Percentiles rank a stretch among this genome's conserved stretches.
Conservation (phyloP, 2,888 invertebrate species). For the Cephus rjabovi region DNA sequence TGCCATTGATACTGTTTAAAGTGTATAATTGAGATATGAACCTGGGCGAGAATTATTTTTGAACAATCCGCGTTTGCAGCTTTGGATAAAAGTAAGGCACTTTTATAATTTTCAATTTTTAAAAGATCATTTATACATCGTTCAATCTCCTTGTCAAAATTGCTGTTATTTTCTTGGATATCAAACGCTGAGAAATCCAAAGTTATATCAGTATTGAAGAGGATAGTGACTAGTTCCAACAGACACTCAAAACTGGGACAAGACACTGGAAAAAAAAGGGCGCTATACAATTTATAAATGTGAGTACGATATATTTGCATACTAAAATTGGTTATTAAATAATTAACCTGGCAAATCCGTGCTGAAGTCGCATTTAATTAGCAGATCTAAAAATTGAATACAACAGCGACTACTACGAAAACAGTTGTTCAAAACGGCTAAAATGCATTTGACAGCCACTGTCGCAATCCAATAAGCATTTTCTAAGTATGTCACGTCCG, state of each 20-base stretch:
- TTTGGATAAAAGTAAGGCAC: conserved; percentile 72
- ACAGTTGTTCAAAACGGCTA: conserved; percentile 72
- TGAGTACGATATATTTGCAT: conserved; percentile 6
- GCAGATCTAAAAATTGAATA: conserved; percentile 71
- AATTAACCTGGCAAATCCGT: conserved; percentile 47
- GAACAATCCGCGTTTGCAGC: conserved; percentile 49
- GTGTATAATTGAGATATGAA: conserved; percentile 23
- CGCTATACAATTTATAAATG: conserved; percentile 59
- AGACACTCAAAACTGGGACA: conserved; percentile 67
- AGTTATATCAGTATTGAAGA: conserved; percentile 70
- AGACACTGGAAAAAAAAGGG: conserved; percentile 66
- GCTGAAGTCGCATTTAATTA: conserved; percentile 49
- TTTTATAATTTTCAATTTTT: conserved; percentile 68
- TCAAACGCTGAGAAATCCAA: conserved; percentile 69
- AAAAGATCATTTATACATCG: conserved; percentile 71
- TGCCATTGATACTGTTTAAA: background rate
- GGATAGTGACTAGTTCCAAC: conserved; percentile 70
- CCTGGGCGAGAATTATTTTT: conserved; percentile 57
- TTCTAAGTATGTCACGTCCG: conserved; percentile 66
- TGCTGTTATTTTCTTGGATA: conserved; percentile 67
- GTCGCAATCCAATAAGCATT: conserved; percentile 72
- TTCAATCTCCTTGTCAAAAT: conserved; percentile 69
- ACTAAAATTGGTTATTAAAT: background rate
- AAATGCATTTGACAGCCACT: conserved; percentile 72
- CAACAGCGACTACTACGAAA: conserved; percentile 76